A percentile compares a stretch with the other conserved stretches of the same genome.
These are phyloP conservation scores for Sipha maydis DNA, from an alignment of 2,888 invertebrate genomes.

Conservation along the genomic window DNA sequence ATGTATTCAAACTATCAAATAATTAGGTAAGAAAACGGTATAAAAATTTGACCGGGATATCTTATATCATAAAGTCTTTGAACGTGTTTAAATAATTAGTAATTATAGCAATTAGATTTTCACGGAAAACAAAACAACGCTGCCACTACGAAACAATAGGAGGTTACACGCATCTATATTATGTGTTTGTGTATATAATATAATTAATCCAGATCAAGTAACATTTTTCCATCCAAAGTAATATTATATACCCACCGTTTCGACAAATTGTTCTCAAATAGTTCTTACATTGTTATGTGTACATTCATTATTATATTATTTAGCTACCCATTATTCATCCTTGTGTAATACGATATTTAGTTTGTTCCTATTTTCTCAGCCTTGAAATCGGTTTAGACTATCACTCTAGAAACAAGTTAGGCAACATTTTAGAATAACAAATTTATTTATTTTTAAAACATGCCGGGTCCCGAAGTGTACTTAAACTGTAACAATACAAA, in stretches of 20 bases:
- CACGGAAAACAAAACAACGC: background rate
- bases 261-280: background rate
- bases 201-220: conserved; percentile 25
- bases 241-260: conserved; percentile 28
- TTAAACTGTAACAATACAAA: background rate
- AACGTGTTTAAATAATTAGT: background rate
- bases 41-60: too few species aligned
- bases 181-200: background rate
- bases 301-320: conserved; percentile 21
- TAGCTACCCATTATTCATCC: conserved; percentile 3
- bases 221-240: background rate
- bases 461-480: background rate
- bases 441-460: conserved; percentile 15
- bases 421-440: conserved; percentile 25
- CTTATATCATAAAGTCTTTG: background rate
- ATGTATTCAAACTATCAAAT: too few species aligned
- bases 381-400: conserved; percentile 32
- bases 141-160: background rate
- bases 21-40: too few species aligned
- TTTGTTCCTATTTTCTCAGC: conserved; percentile 39
- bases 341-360: conserved; percentile 49
- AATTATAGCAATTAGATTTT: background rate
- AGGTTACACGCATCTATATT: background rate
- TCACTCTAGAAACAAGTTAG: conserved; percentile 11
- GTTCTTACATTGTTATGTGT: conserved; percentile 1